Conservation (phyloP, 2,888 invertebrate genomes). For the Tipula unca region DNA sequence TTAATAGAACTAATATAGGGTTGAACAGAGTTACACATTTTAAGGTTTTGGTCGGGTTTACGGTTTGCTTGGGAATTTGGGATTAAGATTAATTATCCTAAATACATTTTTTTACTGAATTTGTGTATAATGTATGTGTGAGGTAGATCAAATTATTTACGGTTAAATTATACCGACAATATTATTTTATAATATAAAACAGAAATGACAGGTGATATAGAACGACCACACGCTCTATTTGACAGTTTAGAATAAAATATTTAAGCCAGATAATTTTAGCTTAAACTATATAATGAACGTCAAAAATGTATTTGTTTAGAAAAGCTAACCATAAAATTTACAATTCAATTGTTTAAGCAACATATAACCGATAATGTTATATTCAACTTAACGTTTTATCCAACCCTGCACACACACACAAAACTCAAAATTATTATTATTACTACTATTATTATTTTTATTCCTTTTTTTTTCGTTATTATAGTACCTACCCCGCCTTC, state of each 20-base stretch:
- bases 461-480: not conserved
- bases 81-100: not conserved
- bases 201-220: too few relatives aligned
- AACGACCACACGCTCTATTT: too few relatives aligned
- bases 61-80: not conserved
- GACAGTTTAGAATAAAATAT: too few relatives aligned
- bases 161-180: not conserved
- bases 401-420: not conserved
- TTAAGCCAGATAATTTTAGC: too few relatives aligned
- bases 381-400: not conserved
- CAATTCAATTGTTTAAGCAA: too few relatives aligned
- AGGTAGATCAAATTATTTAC: not conserved
- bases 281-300: too few relatives aligned
- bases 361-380: too few relatives aligned
- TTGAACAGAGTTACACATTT: not conserved
- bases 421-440: slow-evolving; percentile 15
- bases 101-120: not conserved
- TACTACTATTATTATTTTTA: slow-evolving; percentile 14
- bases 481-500: slow-evolving; percentile 15
- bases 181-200: not conserved
- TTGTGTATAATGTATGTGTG: not conserved
- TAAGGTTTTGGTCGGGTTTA: not conserved
- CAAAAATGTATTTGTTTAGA: too few relatives aligned
- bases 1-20: not conserved
- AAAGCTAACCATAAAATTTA: too few relatives aligned